Base-by-base conservation (phyloP, 2,797 vertebrate species). In the Mus spretus region DNA sequence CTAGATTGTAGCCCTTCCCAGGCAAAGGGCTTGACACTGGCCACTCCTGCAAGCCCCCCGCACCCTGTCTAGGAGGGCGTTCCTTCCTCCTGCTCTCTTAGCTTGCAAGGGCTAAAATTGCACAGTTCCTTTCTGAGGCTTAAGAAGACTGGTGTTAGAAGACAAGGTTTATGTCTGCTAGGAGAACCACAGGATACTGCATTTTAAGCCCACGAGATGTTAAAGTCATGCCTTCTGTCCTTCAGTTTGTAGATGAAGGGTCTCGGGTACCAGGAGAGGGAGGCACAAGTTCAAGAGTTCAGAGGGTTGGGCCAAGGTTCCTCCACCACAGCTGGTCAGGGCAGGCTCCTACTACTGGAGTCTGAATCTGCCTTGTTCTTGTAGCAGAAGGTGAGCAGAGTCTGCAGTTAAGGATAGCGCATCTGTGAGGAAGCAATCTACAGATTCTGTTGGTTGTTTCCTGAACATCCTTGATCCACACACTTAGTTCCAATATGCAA, bases 21-120 rank as follows among this genome's bases (percentile, higher is more conserved):
- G 83, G 81, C 50, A 89, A 55, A 93, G 95, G 55, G 65, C 1
- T 53, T 89, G 94, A 89, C 90, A 87, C 92, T 55, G 84, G 53
- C 15, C 7, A 6, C 65, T 94, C 85, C 59, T 74, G 75, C 19
- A 77, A 61, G 70, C 34, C 7, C 7, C 1, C 67, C 22, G 57
- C 50, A 10, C 50, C 50, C 11, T 47, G 26, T 44, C 74, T 28
- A 44, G 65, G 37, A 81, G 20, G 15, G 26, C 4, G 89, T 70
- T 44, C 22, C 15, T 22, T 20, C 44, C 50, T 15, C 15, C 3
- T 31, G n/a, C n/a, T 57, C 79, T 63, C 28, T 47, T 55, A 40
- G 37, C 81, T 26, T 17, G 22, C 67, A 28, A 12, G 8, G 15
- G 40, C n/a, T 47, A 44, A 28, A 37, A 26, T 28, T 40, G n/a